Conservation (phyloP, 1,140 invertebrate genomes). For the Drosophila lini region DNA sequence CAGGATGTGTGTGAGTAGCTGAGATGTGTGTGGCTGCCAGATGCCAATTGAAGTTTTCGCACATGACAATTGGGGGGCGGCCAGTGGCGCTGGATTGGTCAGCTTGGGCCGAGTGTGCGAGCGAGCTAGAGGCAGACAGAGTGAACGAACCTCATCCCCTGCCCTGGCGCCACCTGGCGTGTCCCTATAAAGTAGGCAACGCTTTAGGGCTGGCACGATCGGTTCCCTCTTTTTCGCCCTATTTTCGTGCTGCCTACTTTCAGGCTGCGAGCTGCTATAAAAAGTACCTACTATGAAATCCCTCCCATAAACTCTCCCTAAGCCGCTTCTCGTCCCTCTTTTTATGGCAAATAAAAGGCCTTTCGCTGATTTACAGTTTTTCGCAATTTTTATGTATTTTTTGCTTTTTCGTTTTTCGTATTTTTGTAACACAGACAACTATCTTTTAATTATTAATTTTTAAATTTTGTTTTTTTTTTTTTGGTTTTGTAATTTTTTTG, state of each 20-base stretch:
- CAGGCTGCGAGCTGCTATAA: constrained; percentile 39
- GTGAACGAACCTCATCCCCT: not conserved
- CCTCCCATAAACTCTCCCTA: constrained; percentile 1
- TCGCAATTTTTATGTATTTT: constrained; percentile 71
- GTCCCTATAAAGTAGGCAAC: not conserved
- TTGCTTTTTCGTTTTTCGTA: constrained; percentile 32
- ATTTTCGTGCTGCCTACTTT: constrained; percentile 38
- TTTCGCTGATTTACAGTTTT: constrained; percentile 48
- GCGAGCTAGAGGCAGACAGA: not conserved
- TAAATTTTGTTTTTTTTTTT: constrained; percentile 32
- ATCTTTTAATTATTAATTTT: constrained; percentile 78
- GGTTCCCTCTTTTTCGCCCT: not conserved
- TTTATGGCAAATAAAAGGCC: constrained; percentile 32
- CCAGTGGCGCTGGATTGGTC: constrained; percentile 70
- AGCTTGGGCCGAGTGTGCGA: constrained; percentile 33
- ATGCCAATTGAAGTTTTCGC: constrained; percentile 73
- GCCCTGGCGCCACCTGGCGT: constrained; percentile 38
- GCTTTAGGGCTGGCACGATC: not conserved
- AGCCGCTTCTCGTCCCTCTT: not conserved
- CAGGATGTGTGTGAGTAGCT: constrained; percentile 20
- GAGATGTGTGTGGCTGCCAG: constrained; percentile 12
- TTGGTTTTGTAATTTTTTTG: constrained; percentile 11
- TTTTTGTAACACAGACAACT: constrained; percentile 82
- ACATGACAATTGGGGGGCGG: constrained; percentile 62
- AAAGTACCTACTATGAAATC: not conserved